These are phyloP conservation scores for Arbacia lixula DNA, from an alignment of 53 echinoderm and acorn worm genomes.

Conservation along the genomic window DNA sequence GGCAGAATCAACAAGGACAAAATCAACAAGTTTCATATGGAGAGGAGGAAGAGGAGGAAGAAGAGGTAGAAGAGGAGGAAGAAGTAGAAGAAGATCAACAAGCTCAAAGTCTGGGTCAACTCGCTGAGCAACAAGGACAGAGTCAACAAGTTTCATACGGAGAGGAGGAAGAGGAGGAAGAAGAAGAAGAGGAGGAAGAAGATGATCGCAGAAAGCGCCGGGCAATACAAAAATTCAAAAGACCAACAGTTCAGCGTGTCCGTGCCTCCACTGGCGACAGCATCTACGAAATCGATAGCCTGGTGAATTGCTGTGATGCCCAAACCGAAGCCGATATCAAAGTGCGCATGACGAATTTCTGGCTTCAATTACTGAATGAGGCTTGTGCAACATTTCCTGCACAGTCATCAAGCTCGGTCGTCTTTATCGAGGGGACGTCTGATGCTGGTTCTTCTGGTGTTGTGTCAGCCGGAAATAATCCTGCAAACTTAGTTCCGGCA, in stretches of 20 bases:
- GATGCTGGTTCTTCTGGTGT: not conserved
- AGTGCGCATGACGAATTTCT: conserved; percentile 2
- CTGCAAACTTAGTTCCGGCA: conserved; percentile 5
- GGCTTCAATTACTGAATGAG: not conserved
- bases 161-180: not conserved
- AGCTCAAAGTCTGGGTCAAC: no score
- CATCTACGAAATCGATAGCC: conserved; percentile 2
- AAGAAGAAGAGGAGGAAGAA: conserved; percentile 31
- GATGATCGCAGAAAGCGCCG: not conserved
- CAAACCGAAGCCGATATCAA: not conserved
- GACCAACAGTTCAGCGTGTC: not conserved
- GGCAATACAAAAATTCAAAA: not conserved
- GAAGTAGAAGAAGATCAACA: no score
- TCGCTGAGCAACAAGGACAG: no score
- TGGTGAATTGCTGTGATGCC: not conserved
- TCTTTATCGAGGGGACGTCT: not conserved
- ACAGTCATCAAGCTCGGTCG: not conserved
- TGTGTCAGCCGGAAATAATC: not conserved
- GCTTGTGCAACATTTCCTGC: not conserved
- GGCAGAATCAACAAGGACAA: not conserved
- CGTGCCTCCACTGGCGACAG: not conserved
- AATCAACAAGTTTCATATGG: no score
- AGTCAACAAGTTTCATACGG: no score
- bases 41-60: not conserved
- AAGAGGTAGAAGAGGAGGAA: conserved; percentile 28